Conservation (phyloP, 2,888 invertebrate genomes). For the Tethea ocularis region DNA sequence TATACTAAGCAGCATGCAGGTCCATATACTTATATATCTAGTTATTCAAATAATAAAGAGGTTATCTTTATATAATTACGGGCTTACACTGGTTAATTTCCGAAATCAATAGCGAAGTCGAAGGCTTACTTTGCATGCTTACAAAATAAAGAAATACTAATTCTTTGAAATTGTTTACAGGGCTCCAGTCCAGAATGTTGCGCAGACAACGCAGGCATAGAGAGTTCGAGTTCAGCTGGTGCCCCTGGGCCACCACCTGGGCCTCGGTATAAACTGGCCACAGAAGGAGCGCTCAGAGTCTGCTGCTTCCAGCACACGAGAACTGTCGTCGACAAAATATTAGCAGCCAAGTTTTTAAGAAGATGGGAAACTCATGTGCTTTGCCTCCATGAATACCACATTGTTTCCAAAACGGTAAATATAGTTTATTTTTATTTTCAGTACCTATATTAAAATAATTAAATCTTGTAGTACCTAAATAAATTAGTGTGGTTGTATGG, state of each 20-base stretch:
- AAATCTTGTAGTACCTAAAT: too few relatives aligned
- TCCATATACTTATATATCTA: background rate
- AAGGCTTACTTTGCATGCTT: background rate
- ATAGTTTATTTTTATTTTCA: background rate
- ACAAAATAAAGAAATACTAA: background rate
- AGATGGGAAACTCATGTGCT: slow-evolving; percentile 91
- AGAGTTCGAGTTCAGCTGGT: slow-evolving; percentile 59
- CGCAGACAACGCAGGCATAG: slow-evolving; percentile 69
- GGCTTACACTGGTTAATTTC: background rate
- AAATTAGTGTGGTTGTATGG: too few relatives aligned
- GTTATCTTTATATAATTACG: too few relatives aligned
- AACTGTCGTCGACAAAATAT: slow-evolving; percentile 90
- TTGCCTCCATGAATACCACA: slow-evolving; percentile 86
- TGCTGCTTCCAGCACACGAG: slow-evolving; percentile 91
- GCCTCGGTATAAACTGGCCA: slow-evolving; percentile 87
- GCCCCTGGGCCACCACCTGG: slow-evolving; percentile 77
- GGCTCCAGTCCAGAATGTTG: slow-evolving; percentile 83
- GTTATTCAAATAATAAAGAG: too few relatives aligned
- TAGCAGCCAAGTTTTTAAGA: slow-evolving; percentile 89
- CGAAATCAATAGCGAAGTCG: background rate
- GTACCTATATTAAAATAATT: too few relatives aligned
- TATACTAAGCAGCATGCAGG: background rate
- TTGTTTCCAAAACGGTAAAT: slow-evolving; percentile 88
- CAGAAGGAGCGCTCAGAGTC: slow-evolving; percentile 88
- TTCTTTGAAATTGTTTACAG: slow-evolving; percentile 45